Percentiles rank a stretch among this genome's conserved stretches.
phyloP scores from a whole-genome alignment of 2,113 vertebrate species.

The Tichodroma muraria region DNA sequence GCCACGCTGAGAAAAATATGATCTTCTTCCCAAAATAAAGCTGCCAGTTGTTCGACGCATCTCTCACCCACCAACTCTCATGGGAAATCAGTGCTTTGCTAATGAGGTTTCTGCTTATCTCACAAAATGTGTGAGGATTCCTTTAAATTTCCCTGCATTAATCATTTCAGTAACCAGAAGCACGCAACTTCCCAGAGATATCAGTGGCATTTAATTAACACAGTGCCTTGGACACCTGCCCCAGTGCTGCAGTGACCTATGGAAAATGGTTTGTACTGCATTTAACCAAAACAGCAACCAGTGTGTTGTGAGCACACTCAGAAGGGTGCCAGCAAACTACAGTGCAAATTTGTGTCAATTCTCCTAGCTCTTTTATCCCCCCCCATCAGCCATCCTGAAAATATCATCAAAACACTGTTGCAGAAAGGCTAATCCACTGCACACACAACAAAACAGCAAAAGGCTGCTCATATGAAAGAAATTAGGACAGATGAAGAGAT shows the following conservation, averaged over 20 bases:
- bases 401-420: not conserved
- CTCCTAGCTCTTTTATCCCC: not conserved
- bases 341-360: not conserved
- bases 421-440: not conserved
- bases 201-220: constrained; percentile 12
- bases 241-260: not conserved
- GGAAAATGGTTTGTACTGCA: not conserved
- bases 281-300: not conserved
- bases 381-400: not conserved
- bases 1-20: not conserved
- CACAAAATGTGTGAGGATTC: not conserved
- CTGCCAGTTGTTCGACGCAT: not conserved
- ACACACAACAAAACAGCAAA: not conserved
- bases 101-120: not conserved
- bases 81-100: not conserved
- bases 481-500: not conserved
- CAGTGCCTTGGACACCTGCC: not conserved
- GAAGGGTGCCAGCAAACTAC: not conserved
- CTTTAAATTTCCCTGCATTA: not conserved
- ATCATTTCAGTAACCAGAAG: not conserved
- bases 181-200: not conserved
- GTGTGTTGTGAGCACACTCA: rapidly evolving
- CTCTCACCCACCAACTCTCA: not conserved
- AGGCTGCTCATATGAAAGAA: not conserved
- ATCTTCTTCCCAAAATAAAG: not conserved